These are phyloP conservation scores for Siphamia tubifer DNA, from an alignment of 2,113 vertebrate genomes.

Conservation along the genomic window DNA sequence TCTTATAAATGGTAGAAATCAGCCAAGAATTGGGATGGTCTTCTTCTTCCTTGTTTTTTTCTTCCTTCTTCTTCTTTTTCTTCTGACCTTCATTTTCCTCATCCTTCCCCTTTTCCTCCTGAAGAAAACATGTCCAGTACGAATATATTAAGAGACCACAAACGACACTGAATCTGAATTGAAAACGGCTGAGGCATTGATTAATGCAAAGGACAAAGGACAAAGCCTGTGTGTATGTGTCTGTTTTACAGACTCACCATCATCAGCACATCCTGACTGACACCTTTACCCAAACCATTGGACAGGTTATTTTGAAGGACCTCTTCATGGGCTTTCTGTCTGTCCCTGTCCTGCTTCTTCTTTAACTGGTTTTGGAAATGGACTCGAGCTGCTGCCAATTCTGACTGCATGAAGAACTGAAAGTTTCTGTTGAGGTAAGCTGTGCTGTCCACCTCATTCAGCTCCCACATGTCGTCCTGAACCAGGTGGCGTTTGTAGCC, in stretches of 20 bases:
- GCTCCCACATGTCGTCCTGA: conserved; percentile 90
- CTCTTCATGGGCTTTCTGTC: background rate
- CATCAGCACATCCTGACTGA: conserved; percentile 88
- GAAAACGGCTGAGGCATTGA: background rate
- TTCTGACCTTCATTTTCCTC: conserved; percentile 67
- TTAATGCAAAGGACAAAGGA: background rate
- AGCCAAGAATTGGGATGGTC: conserved; percentile 85
- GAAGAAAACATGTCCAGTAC: background rate
- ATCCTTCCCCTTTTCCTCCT: conserved; percentile 83
- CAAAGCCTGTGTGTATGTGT: background rate
- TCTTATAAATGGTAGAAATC: conserved; percentile 75
- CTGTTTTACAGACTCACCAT: conserved; percentile 78
- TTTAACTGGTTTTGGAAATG: conserved; percentile 61
- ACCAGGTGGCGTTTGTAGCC: conserved; percentile 87
- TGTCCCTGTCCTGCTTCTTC: conserved; percentile 34
- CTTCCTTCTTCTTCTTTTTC: conserved; percentile 74
- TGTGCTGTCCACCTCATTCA: conserved; percentile 71
- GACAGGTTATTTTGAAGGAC: conserved; percentile 6
- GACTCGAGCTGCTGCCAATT: conserved; percentile 76
- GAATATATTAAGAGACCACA: background rate
- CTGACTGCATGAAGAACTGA: conserved; percentile 73
- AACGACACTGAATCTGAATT: background rate
- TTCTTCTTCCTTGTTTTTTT: conserved; percentile 60
- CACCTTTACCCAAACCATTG: conserved; percentile 79
- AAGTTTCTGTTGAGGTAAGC: conserved; percentile 70